Base-by-base conservation (phyloP, 2,888 invertebrate genomes). In the Perizoma flavofasciatum region DNA sequence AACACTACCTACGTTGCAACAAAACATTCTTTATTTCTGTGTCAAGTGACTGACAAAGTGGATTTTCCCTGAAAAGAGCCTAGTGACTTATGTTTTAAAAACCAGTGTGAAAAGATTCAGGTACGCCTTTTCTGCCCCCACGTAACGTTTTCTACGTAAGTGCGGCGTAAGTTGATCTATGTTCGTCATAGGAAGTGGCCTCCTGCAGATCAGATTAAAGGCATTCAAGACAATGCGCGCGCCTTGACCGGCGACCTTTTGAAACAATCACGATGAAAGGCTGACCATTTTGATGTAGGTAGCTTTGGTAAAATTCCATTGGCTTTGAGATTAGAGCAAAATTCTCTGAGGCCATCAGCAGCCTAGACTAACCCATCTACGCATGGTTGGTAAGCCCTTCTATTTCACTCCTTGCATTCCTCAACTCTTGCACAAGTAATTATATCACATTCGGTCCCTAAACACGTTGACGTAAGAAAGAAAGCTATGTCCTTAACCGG, bases 401-500 rank as follows among this genome's bases (percentile, higher is more conserved):
- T 44, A 44, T 37, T 41, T 51, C 32, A n/a, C 1, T 34, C 39
- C 45, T n/a, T 49, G 49, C 59, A 56, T 65, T 66, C 59, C 55
- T 60, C 9, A 37, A 63, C 57, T 65, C 41, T 83, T 82, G 72
- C 77, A 72, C 78, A 83, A 84, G 52, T 70, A 76, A 80, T 84
- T 82, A 84, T 79, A 79, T 81, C 82, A 85, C 67, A 65, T 71
- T 66, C 56, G 47, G 65, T 81, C 82, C 86, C 81, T 85, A 79
- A 77, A 74, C 77, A 73, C 54, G 68, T 75, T 83, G 83, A 84
- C 75, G 86, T 83, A 88, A 89, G 72, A 84, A 88, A 86, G 88
- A 89, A 88, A 89, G 87, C 78, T 75, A 69, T 78, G 85, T 86
- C 89, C 89, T 88, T 88, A 86, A 78, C 82, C 79, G 82, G 81